Percentiles rank a stretch among this genome's conserved stretches.
phyloP scores from a whole-genome alignment of 2,888 invertebrate species.

The Troides helena region DNA sequence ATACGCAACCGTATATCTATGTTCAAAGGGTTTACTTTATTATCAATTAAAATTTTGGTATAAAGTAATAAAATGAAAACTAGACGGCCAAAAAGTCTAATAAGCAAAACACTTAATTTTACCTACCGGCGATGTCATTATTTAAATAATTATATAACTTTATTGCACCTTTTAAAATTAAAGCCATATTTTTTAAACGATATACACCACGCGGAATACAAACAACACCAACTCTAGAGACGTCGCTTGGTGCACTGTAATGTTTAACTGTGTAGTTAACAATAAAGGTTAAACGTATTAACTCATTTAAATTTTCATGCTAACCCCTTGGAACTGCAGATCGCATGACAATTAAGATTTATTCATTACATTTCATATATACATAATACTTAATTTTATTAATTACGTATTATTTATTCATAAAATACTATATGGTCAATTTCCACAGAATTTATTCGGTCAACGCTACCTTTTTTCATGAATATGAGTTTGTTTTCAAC shows the following conservation, averaged over 20 bases:
- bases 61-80: too few species aligned
- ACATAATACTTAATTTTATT: too few species aligned
- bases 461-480: too few species aligned
- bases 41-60: too few species aligned
- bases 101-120: neutral
- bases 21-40: too few species aligned
- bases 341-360: neutral
- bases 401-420: neutral
- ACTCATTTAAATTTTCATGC: slow-evolving; percentile 4
- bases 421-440: neutral
- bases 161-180: slow-evolving; percentile 55
- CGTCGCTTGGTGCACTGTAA: slow-evolving; percentile 8
- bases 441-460: too few species aligned
- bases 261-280: neutral
- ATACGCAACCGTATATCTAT: too few species aligned
- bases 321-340: neutral
- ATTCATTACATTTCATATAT: too few species aligned
- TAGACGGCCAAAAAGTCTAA: neutral
- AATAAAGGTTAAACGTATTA: slow-evolving; percentile 2
- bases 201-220: neutral
- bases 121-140: slow-evolving; percentile 62
- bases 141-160: slow-evolving; percentile 65
- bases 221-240: neutral
- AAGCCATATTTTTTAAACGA: slow-evolving; percentile 49
- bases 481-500: too few species aligned